These are phyloP conservation scores for Xylota segnis DNA, from an alignment of 2,888 invertebrate species.

Conservation along the genomic window DNA sequence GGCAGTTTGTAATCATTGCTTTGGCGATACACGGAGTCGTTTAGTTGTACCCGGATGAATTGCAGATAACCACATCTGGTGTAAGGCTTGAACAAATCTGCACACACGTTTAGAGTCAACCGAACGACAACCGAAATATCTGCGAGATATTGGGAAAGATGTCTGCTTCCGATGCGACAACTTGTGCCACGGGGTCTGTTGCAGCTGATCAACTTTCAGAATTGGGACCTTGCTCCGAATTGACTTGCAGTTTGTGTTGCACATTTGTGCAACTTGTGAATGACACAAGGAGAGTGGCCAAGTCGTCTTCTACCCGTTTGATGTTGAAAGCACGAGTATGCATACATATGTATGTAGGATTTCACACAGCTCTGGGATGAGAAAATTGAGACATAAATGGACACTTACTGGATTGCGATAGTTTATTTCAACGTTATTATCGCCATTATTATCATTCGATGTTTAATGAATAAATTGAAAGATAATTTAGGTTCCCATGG, in stretches of 20 bases:
- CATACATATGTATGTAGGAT: constrained; percentile 5
- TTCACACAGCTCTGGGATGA: constrained; percentile 2
- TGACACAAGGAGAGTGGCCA: constrained; percentile 47
- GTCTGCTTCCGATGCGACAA: constrained; percentile 55
- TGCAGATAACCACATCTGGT: constrained; percentile 1
- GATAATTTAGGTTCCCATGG: neutral
- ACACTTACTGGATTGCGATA: constrained; percentile 2
- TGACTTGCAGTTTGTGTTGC: constrained; percentile 23
- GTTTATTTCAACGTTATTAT: neutral
- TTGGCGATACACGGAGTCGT: neutral
- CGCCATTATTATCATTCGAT: neutral
- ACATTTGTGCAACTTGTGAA: constrained; percentile 31
- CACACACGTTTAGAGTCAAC: neutral
- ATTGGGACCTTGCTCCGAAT: constrained; percentile 60
- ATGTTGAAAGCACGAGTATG: too few species aligned
- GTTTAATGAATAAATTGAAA: neutral
- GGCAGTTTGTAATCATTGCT: constrained; percentile 16
- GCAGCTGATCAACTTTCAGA: constrained; percentile 58
- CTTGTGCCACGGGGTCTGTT: constrained; percentile 12
- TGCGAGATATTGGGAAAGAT: constrained; percentile 48
- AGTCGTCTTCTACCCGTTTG: constrained; percentile 13
- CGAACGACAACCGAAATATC: constrained; percentile 25
- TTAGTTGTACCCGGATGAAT: neutral
- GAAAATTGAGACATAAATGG: constrained; percentile 32
- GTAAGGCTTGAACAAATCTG: constrained; percentile 12